A percentile compares a stretch with the other conserved stretches of the same genome.
These are phyloP conservation scores for Megamerina dolium DNA, from an alignment of 2,888 invertebrate species.

Conservation along the genomic window DNA sequence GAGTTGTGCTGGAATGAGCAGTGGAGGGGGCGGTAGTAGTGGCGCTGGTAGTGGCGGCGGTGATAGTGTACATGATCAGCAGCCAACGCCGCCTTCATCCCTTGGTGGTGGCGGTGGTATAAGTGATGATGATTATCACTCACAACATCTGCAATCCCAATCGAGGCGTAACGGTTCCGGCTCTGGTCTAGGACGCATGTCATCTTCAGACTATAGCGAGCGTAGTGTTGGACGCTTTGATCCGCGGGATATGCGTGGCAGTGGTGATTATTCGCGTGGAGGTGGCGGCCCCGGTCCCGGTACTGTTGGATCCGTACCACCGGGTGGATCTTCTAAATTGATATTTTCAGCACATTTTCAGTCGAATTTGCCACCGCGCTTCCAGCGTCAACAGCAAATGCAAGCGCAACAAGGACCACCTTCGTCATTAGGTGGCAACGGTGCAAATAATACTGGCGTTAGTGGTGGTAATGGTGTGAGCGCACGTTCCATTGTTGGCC, in stretches of 20 bases:
- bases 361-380: slow-evolving; percentile 78
- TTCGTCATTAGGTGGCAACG: slow-evolving; percentile 21
- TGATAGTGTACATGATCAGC: slow-evolving; percentile 12
- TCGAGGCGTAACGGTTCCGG: slow-evolving; percentile 18
- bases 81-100: slow-evolving; percentile 16
- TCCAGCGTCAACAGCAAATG: slow-evolving; percentile 65
- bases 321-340: slow-evolving; percentile 25
- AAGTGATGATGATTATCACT: slow-evolving; percentile 26
- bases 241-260: slow-evolving; percentile 16
- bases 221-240: slow-evolving; percentile 19
- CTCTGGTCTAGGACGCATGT: slow-evolving; percentile 24
- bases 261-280: slow-evolving; percentile 19
- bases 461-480: slow-evolving; percentile 25
- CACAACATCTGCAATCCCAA: slow-evolving; percentile 18
- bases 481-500: slow-evolving; percentile 18
- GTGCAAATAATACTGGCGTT: slow-evolving; percentile 14
- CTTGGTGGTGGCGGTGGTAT: too few relatives aligned
- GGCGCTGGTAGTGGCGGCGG: slow-evolving; percentile 10
- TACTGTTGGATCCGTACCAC: slow-evolving; percentile 5
- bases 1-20: slow-evolving; percentile 8
- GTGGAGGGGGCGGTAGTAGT: background rate
- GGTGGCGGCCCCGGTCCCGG: slow-evolving; percentile 9
- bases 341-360: slow-evolving; percentile 69
- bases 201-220: slow-evolving; percentile 21
- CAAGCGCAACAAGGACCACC: slow-evolving; percentile 28